Percentiles rank a stretch among this genome's conserved stretches.
phyloP scores from a whole-genome alignment of 2,797 vertebrate species.

The Lemur catta region DNA sequence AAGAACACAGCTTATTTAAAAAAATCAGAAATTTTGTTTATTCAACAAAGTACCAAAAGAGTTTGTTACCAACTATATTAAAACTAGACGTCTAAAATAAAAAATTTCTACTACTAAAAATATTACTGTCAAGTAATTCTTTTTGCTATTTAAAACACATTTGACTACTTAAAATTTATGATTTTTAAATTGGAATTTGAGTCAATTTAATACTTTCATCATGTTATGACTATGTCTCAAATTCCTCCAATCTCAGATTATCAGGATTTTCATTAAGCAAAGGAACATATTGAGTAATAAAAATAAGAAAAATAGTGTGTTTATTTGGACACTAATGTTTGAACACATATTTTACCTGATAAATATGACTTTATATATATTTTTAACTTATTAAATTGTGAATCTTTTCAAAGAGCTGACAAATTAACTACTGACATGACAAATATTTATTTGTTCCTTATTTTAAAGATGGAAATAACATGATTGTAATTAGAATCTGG shows the following conservation, averaged over 20 bases:
- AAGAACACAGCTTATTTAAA: background rate
- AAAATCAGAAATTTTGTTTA: background rate
- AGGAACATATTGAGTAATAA: background rate
- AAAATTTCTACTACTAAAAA: background rate
- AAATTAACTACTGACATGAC: background rate
- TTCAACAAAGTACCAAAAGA: background rate
- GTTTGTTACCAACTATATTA: background rate
- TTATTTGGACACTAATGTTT: background rate
- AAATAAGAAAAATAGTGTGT: background rate
- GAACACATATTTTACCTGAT: background rate
- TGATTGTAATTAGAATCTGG: background rate
- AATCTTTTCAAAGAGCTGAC: background rate
- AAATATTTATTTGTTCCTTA: background rate
- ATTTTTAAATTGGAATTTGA: background rate
- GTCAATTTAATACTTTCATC: background rate
- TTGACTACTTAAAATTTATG: background rate
- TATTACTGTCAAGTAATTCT: background rate
- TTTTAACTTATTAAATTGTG: background rate
- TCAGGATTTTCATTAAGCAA: background rate
- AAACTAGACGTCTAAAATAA: background rate
- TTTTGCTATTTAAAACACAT: slow-evolving; percentile 20
- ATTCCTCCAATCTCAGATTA: background rate
- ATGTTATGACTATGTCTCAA: background rate
- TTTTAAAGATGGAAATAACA: slow-evolving; percentile 19
- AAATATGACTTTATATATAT: background rate